These are phyloP conservation scores for Lutraria lutraria DNA, from an alignment of 2,888 invertebrate species.

Conservation along the genomic window DNA sequence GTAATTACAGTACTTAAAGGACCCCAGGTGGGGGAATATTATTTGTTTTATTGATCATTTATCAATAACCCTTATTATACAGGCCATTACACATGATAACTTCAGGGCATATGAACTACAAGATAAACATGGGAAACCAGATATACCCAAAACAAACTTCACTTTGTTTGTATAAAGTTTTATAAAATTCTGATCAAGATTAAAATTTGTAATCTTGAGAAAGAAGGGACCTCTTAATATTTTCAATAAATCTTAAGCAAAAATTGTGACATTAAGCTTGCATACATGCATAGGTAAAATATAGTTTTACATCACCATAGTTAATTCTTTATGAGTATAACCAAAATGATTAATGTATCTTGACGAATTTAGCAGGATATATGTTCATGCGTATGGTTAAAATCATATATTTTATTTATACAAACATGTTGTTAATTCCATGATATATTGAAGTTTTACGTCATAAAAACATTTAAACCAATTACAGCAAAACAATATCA, in stretches of 20 bases:
- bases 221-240: not conserved
- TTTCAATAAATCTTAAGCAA: constrained; percentile 9
- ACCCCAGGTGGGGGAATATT: not conserved
- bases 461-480: not conserved
- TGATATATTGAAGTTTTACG: not conserved
- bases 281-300: not conserved
- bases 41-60: not conserved
- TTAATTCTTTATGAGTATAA: not conserved
- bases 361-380: not conserved
- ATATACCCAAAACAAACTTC: constrained; percentile 13
- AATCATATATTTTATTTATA: not conserved
- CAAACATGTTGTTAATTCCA: not conserved
- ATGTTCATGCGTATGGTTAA: not conserved
- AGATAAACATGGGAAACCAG: not conserved
- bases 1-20: not conserved
- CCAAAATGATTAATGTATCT: not conserved
- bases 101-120: not conserved
- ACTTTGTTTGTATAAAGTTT: not conserved
- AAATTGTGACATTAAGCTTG: not conserved
- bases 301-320: not conserved
- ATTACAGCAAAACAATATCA: not conserved
- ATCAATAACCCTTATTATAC: constrained; percentile 5
- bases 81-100: not conserved
- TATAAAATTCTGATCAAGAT: not conserved
- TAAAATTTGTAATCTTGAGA: not conserved